Percentiles rank a stretch among this genome's conserved stretches.
phyloP scores from a whole-genome alignment of 1,140 invertebrate species.

The Aphelenchoides avenae region DNA sequence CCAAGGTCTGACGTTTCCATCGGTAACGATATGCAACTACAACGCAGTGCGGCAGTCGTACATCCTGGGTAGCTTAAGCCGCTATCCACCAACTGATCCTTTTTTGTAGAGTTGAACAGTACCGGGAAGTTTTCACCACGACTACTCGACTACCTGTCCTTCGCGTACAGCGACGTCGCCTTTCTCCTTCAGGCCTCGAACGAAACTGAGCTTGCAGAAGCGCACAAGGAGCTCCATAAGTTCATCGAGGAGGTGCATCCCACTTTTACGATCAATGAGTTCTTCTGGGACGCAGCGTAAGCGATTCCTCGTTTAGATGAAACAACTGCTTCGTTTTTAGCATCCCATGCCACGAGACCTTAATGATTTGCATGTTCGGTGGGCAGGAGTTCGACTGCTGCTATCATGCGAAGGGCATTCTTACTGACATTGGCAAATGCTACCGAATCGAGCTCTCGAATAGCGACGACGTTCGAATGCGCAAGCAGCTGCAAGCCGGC shows the following conservation, averaged over 20 bases:
- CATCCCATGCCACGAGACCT: constrained; percentile 40
- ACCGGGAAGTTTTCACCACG: constrained; percentile 35
- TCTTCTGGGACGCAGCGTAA: constrained; percentile 45
- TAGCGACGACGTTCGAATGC: constrained; percentile 41
- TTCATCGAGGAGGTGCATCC: constrained; percentile 24
- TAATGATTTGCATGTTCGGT: constrained; percentile 50
- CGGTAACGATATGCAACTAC: constrained; percentile 52
- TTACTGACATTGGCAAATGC: constrained; percentile 54
- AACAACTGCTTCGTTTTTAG: constrained; percentile 21
- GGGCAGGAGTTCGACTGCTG: constrained; percentile 51
- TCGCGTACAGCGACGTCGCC: constrained; percentile 32
- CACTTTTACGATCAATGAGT: constrained; percentile 49
- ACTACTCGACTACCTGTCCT: constrained; percentile 44
- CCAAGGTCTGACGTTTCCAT: constrained; percentile 47
- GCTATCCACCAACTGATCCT: constrained; percentile 6
- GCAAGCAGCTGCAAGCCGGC: constrained; percentile 44
- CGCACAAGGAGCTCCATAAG: constrained; percentile 30
- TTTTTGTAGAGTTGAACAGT: constrained; percentile 30
- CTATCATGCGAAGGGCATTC: constrained; percentile 39
- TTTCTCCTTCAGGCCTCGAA: constrained; percentile 10
- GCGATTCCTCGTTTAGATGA: constrained; percentile 1
- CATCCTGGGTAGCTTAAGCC: constrained; percentile 31
- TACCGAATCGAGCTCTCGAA: constrained; percentile 37
- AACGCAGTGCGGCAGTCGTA: constrained; percentile 41
- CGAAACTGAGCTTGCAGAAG: constrained; percentile 6